Base-by-base conservation (phyloP, 2,888 invertebrate genomes). In the Calameuta filiformis region DNA sequence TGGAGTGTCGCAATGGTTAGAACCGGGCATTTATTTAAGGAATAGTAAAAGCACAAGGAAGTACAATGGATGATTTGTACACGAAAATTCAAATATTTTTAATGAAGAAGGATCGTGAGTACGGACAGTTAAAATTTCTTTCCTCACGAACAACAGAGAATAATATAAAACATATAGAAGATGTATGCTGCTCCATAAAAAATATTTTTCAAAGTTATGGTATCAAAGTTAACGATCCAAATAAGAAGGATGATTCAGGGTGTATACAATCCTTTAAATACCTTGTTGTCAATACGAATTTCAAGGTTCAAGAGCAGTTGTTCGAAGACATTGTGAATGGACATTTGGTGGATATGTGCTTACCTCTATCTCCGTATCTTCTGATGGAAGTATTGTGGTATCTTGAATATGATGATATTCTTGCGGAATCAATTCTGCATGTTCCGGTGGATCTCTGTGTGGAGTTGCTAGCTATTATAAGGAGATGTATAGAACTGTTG, bases 331-430 rank as follows among this genome's bases (percentile, higher is more conserved):
- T 84, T n/a, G 68, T 77, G 0, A 83, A 83, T 76, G 89, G 89
- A n/a, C 86, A 89, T 76, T 80, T 91, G 35, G 89, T 89, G 0
- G 87, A 89, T 69, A 87, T 88, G 82, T 89, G 87, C 78, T 89
- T 90, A 15, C 81, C 88, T 23, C 69, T 91, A 12, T 90, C 91
- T 4, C 86, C 88, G 0, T 91, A 89, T 78, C 80, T 91, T 6
- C 83, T 91, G 3, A 77, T 88, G 6, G 88, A 90, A 81, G 86
- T 91, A 74, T 15, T 89, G 0, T 90, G 88, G 87, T 79, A 77
- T 9, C 73, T 91, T 0, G 78, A 85, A 6, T 91, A 85, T 34
- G 91, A 91, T 4, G 81, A 84, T 11, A 81, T 91, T 37, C 73
- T 91, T 30, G 81, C 83, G 0, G 87, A 88, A 79, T 89, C 88